Evolutionary conservation across 1,140 invertebrate genomes (phyloP).

Genomic region (Homalodisca vitripennis): DNA sequence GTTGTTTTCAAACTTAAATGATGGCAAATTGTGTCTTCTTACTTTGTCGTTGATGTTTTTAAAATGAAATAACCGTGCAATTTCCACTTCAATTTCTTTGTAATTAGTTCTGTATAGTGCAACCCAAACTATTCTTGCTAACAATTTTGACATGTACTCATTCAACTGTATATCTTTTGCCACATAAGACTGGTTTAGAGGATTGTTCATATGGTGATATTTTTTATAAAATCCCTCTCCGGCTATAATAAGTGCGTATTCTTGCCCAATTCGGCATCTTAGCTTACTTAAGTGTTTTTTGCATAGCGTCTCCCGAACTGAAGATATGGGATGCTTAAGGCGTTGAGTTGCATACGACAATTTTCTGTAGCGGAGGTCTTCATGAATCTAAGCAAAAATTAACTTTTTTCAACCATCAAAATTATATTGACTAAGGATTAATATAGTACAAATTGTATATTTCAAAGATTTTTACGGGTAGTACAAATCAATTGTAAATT

Average conservation of each 20-base stretch:
- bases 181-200: not conserved
- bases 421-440: too few relatives aligned
- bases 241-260: not conserved
- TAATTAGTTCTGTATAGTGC: not conserved
- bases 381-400: too few relatives aligned
- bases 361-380: not conserved
- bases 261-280: not conserved
- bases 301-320: not conserved
- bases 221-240: not conserved
- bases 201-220: constrained; percentile 5
- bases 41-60: not conserved
- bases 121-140: not conserved
- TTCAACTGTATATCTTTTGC: not conserved
- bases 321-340: constrained; percentile 9
- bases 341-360: not conserved
- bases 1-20: not conserved
- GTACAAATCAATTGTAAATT: too few relatives aligned
- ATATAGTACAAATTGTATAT: too few relatives aligned
- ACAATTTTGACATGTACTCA: not conserved
- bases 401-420: too few relatives aligned
- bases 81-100: constrained; percentile 5
- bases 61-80: not conserved
- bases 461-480: too few relatives aligned
- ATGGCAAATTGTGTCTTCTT: not conserved
- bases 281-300: not conserved